Evolutionary conservation across 2,888 invertebrate species (phyloP).

Genomic region (Steinernema hermaphroditum): DNA sequence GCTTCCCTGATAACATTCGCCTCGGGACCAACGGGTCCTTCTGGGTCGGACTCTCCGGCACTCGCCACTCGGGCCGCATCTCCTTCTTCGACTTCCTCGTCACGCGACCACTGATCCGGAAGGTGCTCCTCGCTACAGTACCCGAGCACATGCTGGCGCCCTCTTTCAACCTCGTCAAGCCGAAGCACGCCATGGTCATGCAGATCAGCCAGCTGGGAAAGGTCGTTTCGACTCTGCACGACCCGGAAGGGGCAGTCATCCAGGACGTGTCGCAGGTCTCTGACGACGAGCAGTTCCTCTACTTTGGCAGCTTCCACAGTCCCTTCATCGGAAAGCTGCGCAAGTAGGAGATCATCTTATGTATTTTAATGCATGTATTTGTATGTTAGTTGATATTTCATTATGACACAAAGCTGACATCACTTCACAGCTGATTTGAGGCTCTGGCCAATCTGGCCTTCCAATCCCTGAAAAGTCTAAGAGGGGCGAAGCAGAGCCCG

Average conservation of each 20-base stretch:
- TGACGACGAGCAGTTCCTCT: slow-evolving; percentile 47
- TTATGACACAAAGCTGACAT: too few species aligned
- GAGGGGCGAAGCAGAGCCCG: too few species aligned
- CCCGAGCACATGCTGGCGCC: slow-evolving; percentile 40
- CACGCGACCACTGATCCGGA: slow-evolving; percentile 49
- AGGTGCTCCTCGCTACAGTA: slow-evolving; percentile 37
- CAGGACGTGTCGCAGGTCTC: slow-evolving; percentile 58
- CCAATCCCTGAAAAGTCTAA: too few species aligned
- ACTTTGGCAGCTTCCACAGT: slow-evolving; percentile 58
- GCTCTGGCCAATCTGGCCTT: too few species aligned
- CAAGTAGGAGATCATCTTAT: slow-evolving; percentile 33
- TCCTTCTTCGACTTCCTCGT: slow-evolving; percentile 48
- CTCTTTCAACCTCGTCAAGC: slow-evolving; percentile 46
- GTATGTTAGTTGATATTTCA: too few species aligned
- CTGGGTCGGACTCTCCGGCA: slow-evolving; percentile 50
- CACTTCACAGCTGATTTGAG: too few species aligned
- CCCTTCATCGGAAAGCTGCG: slow-evolving; percentile 53
- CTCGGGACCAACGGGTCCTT: slow-evolving; percentile 42
- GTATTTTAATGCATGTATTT: too few species aligned
- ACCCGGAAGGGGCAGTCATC: slow-evolving; percentile 50
- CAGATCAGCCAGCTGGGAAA: slow-evolving; percentile 53
- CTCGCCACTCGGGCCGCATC: slow-evolving; percentile 37
- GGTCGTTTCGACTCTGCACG: slow-evolving; percentile 56
- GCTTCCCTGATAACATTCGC: slow-evolving; percentile 75
- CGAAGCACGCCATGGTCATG: slow-evolving; percentile 53